Evolutionary conservation across 1,140 invertebrate species (phyloP).

Genomic region (Diorhabda carinulata): DNA sequence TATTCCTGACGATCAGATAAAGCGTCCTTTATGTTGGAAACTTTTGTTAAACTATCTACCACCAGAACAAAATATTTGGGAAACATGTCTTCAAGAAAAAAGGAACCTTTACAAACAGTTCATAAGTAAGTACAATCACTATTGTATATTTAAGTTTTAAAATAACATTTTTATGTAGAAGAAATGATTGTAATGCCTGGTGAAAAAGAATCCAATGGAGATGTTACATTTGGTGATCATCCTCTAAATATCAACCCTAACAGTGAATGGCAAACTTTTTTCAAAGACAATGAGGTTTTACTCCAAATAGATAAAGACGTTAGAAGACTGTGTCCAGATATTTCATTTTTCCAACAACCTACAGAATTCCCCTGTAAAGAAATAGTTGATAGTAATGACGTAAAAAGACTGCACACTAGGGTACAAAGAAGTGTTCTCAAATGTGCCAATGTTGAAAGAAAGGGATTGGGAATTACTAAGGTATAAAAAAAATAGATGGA

Average conservation of each 20-base stretch:
- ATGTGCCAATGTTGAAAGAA: conserved; percentile 82
- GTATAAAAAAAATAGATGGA: conserved; percentile 48
- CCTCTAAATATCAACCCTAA: conserved; percentile 91
- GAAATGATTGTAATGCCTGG: conserved; percentile 80
- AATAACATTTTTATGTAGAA: conserved; percentile 51
- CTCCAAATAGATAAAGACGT: conserved; percentile 98
- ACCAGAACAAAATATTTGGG: conserved; percentile 59
- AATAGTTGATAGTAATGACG: conserved; percentile 69
- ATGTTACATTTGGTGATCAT: conserved; percentile 68
- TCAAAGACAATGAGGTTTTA: conserved; percentile 95
- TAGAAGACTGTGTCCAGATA: conserved; percentile 88
- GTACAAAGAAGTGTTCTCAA: conserved; percentile 82
- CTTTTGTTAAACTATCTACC: conserved; percentile 80
- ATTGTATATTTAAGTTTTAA: background rate
- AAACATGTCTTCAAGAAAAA: conserved; percentile 62
- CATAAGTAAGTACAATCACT: conserved; percentile 57
- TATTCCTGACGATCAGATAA: conserved; percentile 75
- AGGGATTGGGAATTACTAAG: conserved; percentile 86
- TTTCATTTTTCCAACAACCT: conserved; percentile 93
- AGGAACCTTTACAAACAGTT: conserved; percentile 78
- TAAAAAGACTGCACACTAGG: conserved; percentile 77
- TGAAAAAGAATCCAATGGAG: conserved; percentile 53
- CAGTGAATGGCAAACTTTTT: conserved; percentile 89
- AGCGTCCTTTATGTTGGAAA: conserved; percentile 76
- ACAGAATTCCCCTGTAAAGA: conserved; percentile 80